Base-by-base conservation (phyloP, 1,140 invertebrate genomes). In the Habropoda laboriosa region DNA sequence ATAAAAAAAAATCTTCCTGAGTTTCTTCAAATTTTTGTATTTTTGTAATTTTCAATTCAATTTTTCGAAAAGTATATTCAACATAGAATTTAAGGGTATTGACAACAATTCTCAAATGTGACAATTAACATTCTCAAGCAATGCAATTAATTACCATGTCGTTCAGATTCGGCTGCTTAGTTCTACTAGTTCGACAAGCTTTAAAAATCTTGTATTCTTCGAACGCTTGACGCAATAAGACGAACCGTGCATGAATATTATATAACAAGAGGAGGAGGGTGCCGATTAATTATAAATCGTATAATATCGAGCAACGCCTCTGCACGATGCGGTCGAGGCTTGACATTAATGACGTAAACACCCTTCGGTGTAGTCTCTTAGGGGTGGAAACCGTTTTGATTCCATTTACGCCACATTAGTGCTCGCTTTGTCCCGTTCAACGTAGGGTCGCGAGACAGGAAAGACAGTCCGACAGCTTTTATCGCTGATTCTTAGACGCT, bases 281-380 rank as follows among this genome's bases (percentile, higher is more conserved):
- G 60, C 42, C 53, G 55, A 78, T 70, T 71, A 71, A 78, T 71
- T 78, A 78, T 78, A 78, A 78, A 71, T 71, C 18, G 32, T 60
- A 51, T 16, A 60, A n/a, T 78, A 78, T 78, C 75, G 75, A 60
- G n/a, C n/a, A 60, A 60, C 66, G 75, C 42, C 45, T 78, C 55
- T 35, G 55, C 35, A 24, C 21, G 18, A 16, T 49, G 30, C 49
- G 49, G 63, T 35, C 63, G 73, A 7, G 27, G 75, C 42, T 60
- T 60, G 75, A 78, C 75, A 60, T 78, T 78, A 71, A 78, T 71
- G 75, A 78, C 75, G 75, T 27, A 78, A 71, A 61, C 75, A 78
- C 42, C 75, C 66, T 61, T 42, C 75, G 64, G 42, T 42, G 60
- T 24, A 13, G 49, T 45, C 24, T 18, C 49, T 76, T 32, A 76